A percentile compares a stretch with the other conserved stretches of the same genome.
phyloP scores from a whole-genome alignment of 92 coral and sea anemone species.

The Porites evermanni region DNA sequence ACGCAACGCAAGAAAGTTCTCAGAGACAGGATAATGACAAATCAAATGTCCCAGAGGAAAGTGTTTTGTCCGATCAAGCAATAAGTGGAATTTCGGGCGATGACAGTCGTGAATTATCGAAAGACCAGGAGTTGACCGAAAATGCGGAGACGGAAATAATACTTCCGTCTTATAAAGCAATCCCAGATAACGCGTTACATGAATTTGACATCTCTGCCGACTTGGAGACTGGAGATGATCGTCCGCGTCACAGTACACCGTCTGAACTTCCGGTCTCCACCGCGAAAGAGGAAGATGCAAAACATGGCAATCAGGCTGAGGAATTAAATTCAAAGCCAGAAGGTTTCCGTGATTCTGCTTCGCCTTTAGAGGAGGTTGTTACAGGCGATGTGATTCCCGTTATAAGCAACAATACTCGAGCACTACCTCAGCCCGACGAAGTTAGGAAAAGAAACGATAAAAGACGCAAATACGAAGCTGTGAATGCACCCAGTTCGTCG shows the following conservation, averaged over 20 bases:
- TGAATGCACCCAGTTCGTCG: background rate
- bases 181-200: conserved; percentile 1
- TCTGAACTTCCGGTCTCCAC: conserved; percentile 2
- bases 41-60: background rate
- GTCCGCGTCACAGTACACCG: conserved; percentile 40
- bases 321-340: background rate
- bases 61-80: background rate
- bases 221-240: conserved; percentile 24
- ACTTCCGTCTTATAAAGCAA: background rate
- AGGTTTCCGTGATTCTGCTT: background rate
- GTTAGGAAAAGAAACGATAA: background rate
- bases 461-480: conserved; percentile 3
- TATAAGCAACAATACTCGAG: conserved; percentile 4
- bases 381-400: background rate
- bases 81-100: background rate
- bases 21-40: background rate
- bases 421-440: background rate
- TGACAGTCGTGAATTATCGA: background rate
- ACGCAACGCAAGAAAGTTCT: conserved; percentile 6
- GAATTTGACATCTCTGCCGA: conserved; percentile 38
- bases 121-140: background rate
- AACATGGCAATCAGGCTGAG: background rate
- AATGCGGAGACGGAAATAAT: background rate
- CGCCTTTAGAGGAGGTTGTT: background rate
- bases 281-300: background rate